Base-by-base conservation (phyloP, 2,888 invertebrate genomes). In the Orchesella flavescens region DNA sequence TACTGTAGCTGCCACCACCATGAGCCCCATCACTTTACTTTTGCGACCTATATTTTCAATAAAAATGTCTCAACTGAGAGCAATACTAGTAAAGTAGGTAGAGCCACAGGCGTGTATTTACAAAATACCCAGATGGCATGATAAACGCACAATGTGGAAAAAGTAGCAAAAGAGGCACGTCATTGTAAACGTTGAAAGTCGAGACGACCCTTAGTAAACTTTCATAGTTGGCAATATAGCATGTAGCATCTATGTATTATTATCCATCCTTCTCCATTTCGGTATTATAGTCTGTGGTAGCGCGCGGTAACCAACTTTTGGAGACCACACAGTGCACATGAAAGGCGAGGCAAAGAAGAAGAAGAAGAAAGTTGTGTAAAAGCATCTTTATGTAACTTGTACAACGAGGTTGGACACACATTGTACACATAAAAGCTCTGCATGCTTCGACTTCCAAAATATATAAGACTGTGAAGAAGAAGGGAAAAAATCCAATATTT, bases 31-130 rank as follows among this genome's bases (percentile, higher is more conserved):
- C 69, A 46, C 69, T 61, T 69, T 69, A 69, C 46, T 69, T 44
- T 46, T 68, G 53, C 69, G 78, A 78, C 71, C 71, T 71, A 78
- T 78, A 78, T 78, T 78, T 34, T 44, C 63, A 61, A 78, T 68
- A 78, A 78, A 77, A 65, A 78, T 71, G 61, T 78, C 78, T 78
- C 69, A 78, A 78, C 69, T 63, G 78, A 78, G 78, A 78, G 46
- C 71, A 69, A 78, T 71, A 34, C 34, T 2, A 12, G 49, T n/a
- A 49, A 49, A 49, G 5, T 21, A 59, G 59, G 17, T 21, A 21
- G 2, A 19, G 1, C 59, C 59, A 59, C 59, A 19, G 59, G 15
- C 53, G 53, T 53, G 53, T 53, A 17, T 53, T 15, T 17, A 10
- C 53, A 53, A 53, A 53, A 53, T 53, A 9, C 53, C 17, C 34